Conservation (phyloP, 2,113 vertebrate species). For the Hyaena hyaena region DNA sequence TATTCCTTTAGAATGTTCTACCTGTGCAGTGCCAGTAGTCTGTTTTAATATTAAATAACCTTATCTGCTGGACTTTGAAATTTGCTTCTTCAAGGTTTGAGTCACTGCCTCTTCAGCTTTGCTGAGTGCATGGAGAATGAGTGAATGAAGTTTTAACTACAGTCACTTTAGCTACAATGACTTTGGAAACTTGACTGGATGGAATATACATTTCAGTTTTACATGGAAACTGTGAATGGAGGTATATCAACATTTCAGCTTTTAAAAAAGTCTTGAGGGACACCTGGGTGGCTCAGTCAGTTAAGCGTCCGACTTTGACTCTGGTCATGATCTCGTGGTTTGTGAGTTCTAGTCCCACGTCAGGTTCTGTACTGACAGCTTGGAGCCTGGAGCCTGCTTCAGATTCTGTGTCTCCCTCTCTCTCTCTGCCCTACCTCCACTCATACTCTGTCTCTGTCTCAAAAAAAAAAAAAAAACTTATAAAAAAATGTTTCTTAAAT, state of each 20-base stretch:
- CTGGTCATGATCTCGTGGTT: too few relatives aligned
- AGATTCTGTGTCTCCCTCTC: too few relatives aligned
- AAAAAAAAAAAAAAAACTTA: too few relatives aligned
- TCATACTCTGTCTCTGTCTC: too few relatives aligned
- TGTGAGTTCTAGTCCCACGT: too few relatives aligned
- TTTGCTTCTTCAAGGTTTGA: conserved; percentile 24
- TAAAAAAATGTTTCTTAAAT: background rate
- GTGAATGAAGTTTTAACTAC: background rate
- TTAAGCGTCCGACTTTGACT: too few relatives aligned
- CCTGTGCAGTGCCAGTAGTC: background rate
- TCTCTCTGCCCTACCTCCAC: too few relatives aligned
- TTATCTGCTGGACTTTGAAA: conserved; percentile 37
- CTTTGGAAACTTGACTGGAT: background rate
- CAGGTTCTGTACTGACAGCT: too few relatives aligned
- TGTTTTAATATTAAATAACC: conserved; percentile 56
- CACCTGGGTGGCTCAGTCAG: too few relatives aligned
- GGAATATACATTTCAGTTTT: background rate
- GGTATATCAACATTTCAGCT: background rate
- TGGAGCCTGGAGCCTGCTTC: too few relatives aligned
- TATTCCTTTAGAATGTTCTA: conserved; percentile 7
- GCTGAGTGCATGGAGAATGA: background rate
- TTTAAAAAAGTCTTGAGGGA: background rate
- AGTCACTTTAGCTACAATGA: background rate
- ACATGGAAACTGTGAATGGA: background rate
- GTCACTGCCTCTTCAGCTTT: background rate